phyloP scores from a whole-genome alignment of 2,113 vertebrate genomes.

The Microtus ochrogaster region DNA sequence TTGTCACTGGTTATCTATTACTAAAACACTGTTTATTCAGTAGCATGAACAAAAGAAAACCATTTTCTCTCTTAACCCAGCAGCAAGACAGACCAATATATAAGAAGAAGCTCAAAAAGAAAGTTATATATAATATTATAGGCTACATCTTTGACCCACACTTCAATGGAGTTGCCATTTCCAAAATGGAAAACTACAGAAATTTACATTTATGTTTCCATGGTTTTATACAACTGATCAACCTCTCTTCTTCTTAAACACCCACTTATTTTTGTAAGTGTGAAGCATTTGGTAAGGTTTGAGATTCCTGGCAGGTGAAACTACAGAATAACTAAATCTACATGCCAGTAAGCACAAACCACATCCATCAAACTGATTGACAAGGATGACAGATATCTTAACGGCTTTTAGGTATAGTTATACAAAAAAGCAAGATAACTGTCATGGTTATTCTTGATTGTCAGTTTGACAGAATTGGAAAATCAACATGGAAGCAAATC shows the following conservation, averaged over 20 bases:
- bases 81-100: not conserved
- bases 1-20: slow-evolving; percentile 11
- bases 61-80: not conserved
- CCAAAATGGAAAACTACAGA: slow-evolving; percentile 22
- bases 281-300: slow-evolving; percentile 39
- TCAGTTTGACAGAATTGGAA: not conserved
- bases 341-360: slow-evolving; percentile 33
- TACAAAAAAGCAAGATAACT: not conserved
- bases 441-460: not conserved
- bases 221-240: slow-evolving; percentile 49
- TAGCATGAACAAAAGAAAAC: not conserved
- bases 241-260: not conserved
- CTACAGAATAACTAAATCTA: slow-evolving; percentile 23
- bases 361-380: slow-evolving; percentile 26
- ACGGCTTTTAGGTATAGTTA: not conserved
- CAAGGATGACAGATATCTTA: not conserved
- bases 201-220: slow-evolving; percentile 59
- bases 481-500: not conserved
- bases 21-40: not conserved
- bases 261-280: slow-evolving; percentile 24
- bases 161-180: slow-evolving; percentile 53
- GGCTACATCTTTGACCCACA: slow-evolving; percentile 1
- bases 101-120: not conserved
- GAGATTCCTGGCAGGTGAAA: slow-evolving; percentile 4
- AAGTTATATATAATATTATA: slow-evolving; percentile 9